phyloP scores from a whole-genome alignment of 2,113 vertebrate genomes.

The Entelurus aequoreus region DNA sequence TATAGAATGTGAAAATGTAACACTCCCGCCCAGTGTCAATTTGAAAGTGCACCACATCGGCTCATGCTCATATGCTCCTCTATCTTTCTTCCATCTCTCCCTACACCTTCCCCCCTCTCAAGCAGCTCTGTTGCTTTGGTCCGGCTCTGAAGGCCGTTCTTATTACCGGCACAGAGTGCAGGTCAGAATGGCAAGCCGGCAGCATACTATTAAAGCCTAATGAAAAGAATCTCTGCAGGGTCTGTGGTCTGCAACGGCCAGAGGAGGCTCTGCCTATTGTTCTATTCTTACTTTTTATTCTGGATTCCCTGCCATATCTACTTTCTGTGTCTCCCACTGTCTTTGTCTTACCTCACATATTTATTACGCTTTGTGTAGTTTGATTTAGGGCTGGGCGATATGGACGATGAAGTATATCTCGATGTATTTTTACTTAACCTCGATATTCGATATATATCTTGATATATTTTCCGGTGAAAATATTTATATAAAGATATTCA shows the following conservation, averaged over 20 bases:
- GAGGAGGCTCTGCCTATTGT: constrained; percentile 55
- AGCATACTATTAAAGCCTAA: constrained; percentile 73
- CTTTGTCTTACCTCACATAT: constrained; percentile 9
- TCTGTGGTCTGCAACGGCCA: constrained; percentile 58
- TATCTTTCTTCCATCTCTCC: constrained; percentile 16
- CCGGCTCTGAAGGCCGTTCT: constrained; percentile 70
- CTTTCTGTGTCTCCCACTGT: constrained; percentile 11
- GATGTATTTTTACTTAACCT: too few relatives aligned
- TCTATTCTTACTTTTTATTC: constrained; percentile 43
- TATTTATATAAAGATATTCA: too few relatives aligned
- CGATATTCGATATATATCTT: too few relatives aligned
- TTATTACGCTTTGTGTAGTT: constrained; percentile 3
- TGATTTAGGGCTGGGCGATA: not conserved
- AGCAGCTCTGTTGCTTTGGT: constrained; percentile 67
- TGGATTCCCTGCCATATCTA: constrained; percentile 17
- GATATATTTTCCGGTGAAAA: too few relatives aligned
- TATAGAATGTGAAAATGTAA: constrained; percentile 67
- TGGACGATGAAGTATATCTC: too few relatives aligned
- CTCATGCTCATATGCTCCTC: constrained; percentile 48
- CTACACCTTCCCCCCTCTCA: constrained; percentile 31
- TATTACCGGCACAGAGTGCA: constrained; percentile 72
- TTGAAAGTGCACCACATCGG: constrained; percentile 63
- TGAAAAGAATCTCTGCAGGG: constrained; percentile 72
- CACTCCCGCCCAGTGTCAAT: constrained; percentile 57
- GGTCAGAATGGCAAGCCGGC: constrained; percentile 70